Conservation (phyloP, 2,888 invertebrate species). For the Agriopis leucophaearia region DNA sequence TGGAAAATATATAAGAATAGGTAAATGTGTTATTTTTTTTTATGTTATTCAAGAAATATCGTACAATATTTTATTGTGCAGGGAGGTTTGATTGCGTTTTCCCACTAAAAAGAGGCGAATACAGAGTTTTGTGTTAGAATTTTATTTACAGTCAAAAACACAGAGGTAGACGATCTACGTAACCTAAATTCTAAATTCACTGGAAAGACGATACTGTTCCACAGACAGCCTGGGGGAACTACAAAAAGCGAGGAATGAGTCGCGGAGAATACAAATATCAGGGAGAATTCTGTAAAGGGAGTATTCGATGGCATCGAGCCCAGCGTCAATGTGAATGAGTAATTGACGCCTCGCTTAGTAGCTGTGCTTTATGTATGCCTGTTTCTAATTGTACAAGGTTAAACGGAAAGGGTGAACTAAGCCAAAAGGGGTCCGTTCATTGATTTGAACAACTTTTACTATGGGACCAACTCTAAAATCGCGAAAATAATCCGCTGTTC, state of each 20-base stretch:
- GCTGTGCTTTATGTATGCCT: slow-evolving; percentile 8
- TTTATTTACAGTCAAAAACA: not conserved
- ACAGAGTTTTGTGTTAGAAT: not conserved
- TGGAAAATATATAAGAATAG: no score
- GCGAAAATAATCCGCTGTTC: no score
- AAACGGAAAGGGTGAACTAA: no score
- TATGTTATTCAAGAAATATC: no score
- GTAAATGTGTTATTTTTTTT: no score
- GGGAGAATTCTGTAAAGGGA: slow-evolving; percentile 41
- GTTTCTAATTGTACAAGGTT: not conserved
- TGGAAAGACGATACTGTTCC: slow-evolving; percentile 4
- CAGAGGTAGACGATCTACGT: no score
- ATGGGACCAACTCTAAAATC: no score
- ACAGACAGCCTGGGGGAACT: slow-evolving; percentile 25
- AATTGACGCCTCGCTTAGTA: slow-evolving; percentile 42
- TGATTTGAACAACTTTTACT: no score
- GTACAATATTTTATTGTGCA: no score
- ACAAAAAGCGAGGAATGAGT: slow-evolving; percentile 29
- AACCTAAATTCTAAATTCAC: not conserved
- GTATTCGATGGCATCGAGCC: slow-evolving; percentile 57
- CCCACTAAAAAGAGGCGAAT: no score
- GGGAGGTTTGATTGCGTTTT: no score
- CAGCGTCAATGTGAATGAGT: slow-evolving; percentile 49
- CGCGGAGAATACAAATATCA: slow-evolving; percentile 50
- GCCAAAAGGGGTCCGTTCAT: no score